Base-by-base conservation (phyloP, 2,888 invertebrate genomes). In the Horisme vitalbata region DNA sequence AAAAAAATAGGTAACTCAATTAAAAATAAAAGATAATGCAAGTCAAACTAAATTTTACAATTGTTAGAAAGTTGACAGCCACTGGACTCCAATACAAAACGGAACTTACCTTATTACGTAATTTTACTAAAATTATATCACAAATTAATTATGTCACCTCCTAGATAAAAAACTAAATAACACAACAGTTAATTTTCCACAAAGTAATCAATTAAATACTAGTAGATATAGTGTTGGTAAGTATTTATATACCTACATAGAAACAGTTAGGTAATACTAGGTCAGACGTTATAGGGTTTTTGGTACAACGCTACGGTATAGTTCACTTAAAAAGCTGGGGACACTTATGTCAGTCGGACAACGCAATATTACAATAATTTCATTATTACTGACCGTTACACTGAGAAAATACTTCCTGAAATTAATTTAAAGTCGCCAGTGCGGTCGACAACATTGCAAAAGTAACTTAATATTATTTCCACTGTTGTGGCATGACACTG, bases 101-200 rank as follows among this genome's bases (percentile, higher is more conserved):
- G 6, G 6, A 18, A 18, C 18, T 18, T 27, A 23, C 33, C 39
- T 35, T 31, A 39, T 26, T 14, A 18, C 10, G 21, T 32, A 32
- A 33, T 24, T 14, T 37, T n/a, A 54, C 41, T 48, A 57, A 66
- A 65, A 65, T 57, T 63, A 59, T 52, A 59, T 58, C 65, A 61
- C 60, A 63, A 57, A 39, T 44, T 57, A 57, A 60, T 61, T 69
- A 71, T 65, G 80, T 79, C 82, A 81, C 80, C 81, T 76, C 71
- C 79, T 79, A 79, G 74, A 63, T 44, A 52, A 60, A 56, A 61
- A 55, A 45, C 56, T 34, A 43, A 36, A 53, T 46, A 59, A 57
- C 13, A 24, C 36, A 55, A 49, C 53, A n/a, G 57, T 49, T 46
- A 1, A 12, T 41, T 52, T 57, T 45, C 36, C 59, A 43, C 46